These are phyloP conservation scores for Phymorhynchus buccinoides DNA, from an alignment of 1,140 invertebrate genomes.

Conservation along the genomic window DNA sequence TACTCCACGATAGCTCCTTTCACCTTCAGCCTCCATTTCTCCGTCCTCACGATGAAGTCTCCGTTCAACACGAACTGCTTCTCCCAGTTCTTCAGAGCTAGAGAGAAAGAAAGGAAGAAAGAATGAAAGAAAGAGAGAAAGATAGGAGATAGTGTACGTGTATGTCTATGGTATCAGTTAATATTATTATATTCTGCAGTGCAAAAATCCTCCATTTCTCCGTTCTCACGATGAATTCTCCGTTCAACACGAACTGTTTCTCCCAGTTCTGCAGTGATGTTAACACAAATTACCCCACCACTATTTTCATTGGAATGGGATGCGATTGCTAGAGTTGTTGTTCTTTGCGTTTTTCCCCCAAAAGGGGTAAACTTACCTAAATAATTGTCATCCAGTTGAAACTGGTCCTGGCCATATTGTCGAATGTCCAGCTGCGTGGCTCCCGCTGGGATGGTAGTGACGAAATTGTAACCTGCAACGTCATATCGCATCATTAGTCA, in stretches of 20 bases:
- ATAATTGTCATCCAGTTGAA: constrained; percentile 85
- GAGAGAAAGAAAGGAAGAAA: neutral
- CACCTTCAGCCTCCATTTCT: constrained; percentile 80
- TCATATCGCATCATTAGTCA: neutral
- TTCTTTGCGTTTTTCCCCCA: no score
- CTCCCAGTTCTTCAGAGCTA: constrained; percentile 78
- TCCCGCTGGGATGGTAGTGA: constrained; percentile 87
- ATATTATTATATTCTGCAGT: no score
- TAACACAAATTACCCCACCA: no score
- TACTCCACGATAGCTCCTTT: constrained; percentile 85
- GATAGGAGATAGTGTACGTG: no score
- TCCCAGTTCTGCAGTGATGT: no score
- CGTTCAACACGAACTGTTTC: no score
- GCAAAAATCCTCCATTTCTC: no score
- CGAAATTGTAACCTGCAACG: constrained; percentile 81
- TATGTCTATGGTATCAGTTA: no score
- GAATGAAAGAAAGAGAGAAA: no score
- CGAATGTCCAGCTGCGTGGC: constrained; percentile 86
- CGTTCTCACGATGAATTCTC: no score
- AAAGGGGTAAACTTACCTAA: constrained; percentile 84
- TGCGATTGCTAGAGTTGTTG: no score
- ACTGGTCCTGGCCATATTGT: constrained; percentile 78
- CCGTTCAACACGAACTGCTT: constrained; percentile 87
- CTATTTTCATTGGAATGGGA: no score
- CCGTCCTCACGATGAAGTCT: constrained; percentile 82